Evolutionary conservation across 2,113 vertebrate genomes (phyloP).

Genomic region (Cyrtonyx montezumae): DNA sequence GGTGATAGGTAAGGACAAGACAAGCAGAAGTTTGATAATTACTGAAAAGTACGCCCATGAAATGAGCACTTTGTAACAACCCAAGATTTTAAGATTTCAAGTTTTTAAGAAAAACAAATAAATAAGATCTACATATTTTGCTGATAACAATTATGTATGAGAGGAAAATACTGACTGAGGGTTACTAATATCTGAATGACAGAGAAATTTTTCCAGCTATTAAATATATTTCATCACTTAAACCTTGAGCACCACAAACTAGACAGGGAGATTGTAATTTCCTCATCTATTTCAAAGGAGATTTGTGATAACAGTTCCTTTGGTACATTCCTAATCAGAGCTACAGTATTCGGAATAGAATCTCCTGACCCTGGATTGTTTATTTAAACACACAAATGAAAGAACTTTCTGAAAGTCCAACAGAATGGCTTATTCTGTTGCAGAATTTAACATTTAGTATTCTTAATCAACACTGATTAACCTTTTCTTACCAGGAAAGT

Average conservation of each 20-base stretch:
- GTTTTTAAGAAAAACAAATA: not conserved
- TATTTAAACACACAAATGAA: not conserved
- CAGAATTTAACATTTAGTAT: not conserved
- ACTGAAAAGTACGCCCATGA: not conserved
- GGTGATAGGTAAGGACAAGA: not conserved
- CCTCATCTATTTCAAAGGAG: not conserved
- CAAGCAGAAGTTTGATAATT: not conserved
- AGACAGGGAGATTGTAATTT: not conserved
- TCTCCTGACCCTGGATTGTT: not conserved
- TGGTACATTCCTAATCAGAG: not conserved
- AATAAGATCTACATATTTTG: not conserved
- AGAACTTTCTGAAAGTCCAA: not conserved
- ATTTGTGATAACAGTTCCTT: not conserved
- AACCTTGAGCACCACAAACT: not conserved
- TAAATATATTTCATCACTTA: not conserved
- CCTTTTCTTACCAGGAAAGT: not conserved
- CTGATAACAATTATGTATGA: not conserved
- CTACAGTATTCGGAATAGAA: not conserved
- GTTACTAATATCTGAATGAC: not conserved
- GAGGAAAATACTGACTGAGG: accelerated
- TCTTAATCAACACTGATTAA: not conserved
- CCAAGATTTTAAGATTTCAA: not conserved
- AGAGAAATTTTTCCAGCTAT: not conserved
- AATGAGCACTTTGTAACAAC: not conserved
- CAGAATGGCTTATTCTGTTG: not conserved